phyloP scores from a whole-genome alignment of 2,888 invertebrate genomes.

The Spialia ferax region DNA sequence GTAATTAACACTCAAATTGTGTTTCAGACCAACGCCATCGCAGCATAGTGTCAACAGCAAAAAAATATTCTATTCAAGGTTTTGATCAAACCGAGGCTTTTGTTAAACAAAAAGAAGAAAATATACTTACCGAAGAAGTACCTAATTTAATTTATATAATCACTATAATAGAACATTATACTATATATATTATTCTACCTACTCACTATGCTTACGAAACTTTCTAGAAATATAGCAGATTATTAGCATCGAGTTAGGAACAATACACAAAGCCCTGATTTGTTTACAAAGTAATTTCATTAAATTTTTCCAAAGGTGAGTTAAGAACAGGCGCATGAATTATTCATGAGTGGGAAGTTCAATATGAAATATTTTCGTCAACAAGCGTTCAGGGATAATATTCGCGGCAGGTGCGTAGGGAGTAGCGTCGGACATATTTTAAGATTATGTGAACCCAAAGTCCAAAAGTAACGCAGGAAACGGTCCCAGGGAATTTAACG shows the following conservation, averaged over 20 bases:
- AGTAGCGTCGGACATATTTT: conserved; percentile 27
- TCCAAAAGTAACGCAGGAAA: conserved; percentile 25
- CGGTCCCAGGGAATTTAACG: conserved; percentile 11
- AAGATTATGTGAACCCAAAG: conserved; percentile 31
- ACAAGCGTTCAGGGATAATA: conserved; percentile 34
- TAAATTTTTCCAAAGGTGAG: conserved; percentile 56
- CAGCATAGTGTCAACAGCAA: conserved; percentile 52
- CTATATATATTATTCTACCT: no score
- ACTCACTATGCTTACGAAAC: not conserved
- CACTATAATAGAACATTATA: no score
- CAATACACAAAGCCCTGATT: not conserved
- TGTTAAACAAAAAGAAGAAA: conserved; percentile 51
- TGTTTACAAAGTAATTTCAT: conserved; percentile 47
- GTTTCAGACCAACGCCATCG: conserved; percentile 47
- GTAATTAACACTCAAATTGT: not conserved
- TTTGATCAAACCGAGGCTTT: conserved; percentile 49
- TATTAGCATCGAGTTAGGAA: not conserved
- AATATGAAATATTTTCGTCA: conserved; percentile 60
- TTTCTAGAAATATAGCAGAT: not conserved
- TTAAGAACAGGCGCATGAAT: conserved; percentile 55
- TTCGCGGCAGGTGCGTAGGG: conserved; percentile 33
- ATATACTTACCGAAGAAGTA: conserved; percentile 58
- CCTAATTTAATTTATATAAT: not conserved
- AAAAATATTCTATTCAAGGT: conserved; percentile 51
- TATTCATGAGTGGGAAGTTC: conserved; percentile 60